Percentiles rank a stretch among this genome's conserved stretches.
These are phyloP conservation scores for Hydrotaea diabolus DNA, from an alignment of 2,888 invertebrate genomes.

Conservation along the genomic window DNA sequence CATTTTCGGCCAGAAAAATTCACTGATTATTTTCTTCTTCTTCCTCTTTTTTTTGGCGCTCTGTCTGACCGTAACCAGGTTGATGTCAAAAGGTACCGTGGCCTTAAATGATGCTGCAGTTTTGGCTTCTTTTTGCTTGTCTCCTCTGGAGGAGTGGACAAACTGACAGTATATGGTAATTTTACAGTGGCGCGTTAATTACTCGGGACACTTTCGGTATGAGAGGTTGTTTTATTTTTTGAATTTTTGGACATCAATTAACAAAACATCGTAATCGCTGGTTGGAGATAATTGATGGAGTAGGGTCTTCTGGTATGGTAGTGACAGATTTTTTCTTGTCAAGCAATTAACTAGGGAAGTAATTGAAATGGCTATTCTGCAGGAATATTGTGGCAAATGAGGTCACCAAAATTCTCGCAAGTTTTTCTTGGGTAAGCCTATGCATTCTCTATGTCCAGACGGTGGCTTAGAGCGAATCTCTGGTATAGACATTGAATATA, in stretches of 20 bases:
- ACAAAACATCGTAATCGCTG: not conserved
- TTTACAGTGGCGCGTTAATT: constrained; percentile 46
- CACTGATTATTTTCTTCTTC: not conserved
- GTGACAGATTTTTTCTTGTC: too few species aligned
- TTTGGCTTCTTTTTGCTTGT: not conserved
- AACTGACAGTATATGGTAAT: constrained; percentile 21
- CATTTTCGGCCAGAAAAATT: not conserved
- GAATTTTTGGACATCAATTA: constrained; percentile 43
- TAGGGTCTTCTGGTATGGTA: not conserved
- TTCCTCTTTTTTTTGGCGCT: not conserved
- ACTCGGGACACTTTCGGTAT: constrained; percentile 1
- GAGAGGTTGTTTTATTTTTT: constrained; percentile 24
- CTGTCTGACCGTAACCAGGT: not conserved
- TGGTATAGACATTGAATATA: too few species aligned
- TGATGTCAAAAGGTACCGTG: not conserved
- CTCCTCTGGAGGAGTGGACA: not conserved
- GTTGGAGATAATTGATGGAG: not conserved
- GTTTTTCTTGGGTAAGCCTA: too few species aligned
- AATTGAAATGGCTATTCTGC: too few species aligned
- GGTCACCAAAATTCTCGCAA: too few species aligned
- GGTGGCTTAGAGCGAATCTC: too few species aligned
- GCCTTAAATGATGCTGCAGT: too few species aligned
- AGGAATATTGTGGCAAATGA: too few species aligned
- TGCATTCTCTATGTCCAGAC: too few species aligned
- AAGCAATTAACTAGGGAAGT: too few species aligned